A percentile compares a stretch with the other conserved stretches of the same genome.
phyloP scores from a whole-genome alignment of 1,140 invertebrate genomes.

The Drosophila baimaii region DNA sequence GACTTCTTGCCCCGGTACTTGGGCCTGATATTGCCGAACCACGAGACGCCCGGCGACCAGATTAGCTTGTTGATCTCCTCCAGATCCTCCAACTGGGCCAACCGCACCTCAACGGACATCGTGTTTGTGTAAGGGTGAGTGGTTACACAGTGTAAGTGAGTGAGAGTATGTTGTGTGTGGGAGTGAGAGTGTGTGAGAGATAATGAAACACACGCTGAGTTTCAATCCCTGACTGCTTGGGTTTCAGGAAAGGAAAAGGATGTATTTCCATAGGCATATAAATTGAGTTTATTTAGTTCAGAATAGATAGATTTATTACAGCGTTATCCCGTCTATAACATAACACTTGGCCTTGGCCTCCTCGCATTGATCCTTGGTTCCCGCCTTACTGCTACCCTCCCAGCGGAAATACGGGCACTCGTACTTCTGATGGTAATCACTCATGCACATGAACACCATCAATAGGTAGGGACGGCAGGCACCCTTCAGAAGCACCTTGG shows the following conservation, averaged over 20 bases:
- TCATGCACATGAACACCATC: conserved; percentile 57
- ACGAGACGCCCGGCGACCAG: conserved; percentile 19
- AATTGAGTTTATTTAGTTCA: conserved; percentile 4
- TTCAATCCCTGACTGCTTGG: background rate
- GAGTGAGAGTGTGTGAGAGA: conserved; percentile 19
- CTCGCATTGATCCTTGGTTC: conserved; percentile 31
- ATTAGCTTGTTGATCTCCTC: conserved; percentile 16
- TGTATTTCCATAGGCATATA: background rate
- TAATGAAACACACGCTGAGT: conserved; percentile 9
- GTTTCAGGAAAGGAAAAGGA: background rate
- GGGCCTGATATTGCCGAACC: conserved; percentile 61
- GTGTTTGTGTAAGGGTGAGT: background rate
- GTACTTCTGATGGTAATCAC: conserved; percentile 64
- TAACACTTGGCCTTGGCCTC: conserved; percentile 54
- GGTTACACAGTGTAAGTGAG: too few relatives aligned
- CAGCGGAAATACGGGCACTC: conserved; percentile 73
- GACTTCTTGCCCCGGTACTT: conserved; percentile 24
- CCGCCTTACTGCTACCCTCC: conserved; percentile 21
- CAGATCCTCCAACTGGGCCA: conserved; percentile 33
- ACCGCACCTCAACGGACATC: conserved; percentile 36
- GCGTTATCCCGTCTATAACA: conserved; percentile 52
- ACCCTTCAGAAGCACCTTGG: conserved; percentile 36
- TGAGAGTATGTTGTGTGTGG: background rate
- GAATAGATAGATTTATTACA: too few relatives aligned
- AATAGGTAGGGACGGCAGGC: conserved; percentile 64